Evolutionary conservation across 2,888 invertebrate species (phyloP), one percentile per base, ranked within the genome.

Genomic region (Diarsia dahlii): DNA sequence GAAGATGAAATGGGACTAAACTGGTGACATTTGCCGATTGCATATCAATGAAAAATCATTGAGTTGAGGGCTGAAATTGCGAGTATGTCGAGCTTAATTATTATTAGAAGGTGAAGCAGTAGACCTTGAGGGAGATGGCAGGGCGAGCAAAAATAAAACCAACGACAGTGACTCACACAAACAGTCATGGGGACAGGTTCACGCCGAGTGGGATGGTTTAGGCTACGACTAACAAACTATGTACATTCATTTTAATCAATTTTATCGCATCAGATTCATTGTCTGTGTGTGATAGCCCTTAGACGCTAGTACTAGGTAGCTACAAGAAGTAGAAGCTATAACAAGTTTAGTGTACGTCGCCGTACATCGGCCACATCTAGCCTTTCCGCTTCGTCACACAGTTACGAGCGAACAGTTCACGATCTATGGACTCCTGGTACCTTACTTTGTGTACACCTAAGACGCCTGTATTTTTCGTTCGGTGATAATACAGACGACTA

Each of bases 311-410:
- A 54, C 54, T 45, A 56, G n/a, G 54, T 56, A 60, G 48, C 39
- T 56, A 45, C 20, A 63, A 64, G 54, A 78, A 70, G 70, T 63
- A 34, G 34, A 67, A 69, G 39, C 54, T 79, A 48, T 60, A 73
- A 62, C 48, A 45, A 65, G 78, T 54, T 64, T 39, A 78, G 63
- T 56, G 34, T 34, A 50, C 62, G 54, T 50, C 54, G 70, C 71
- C 54, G 52, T 20, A 20, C 68, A 68, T 62, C 72, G 68, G 1
- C 34, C 15, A 62, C 56, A 74, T 68, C 80, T 75, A 80, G 76
- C 9, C 63, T 56, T 76, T 83, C 74, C 74, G 23, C 84, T 80
- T 54, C 62, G 20, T 63, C 69, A 45, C 78, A 67, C 78, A 66
- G 62, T 73, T 52, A 81, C 63, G 69, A 81, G 60, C 62, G 39